Percentiles rank a stretch among this genome's conserved stretches.
phyloP scores from a whole-genome alignment of 2,113 vertebrate genomes.

The Megalops atlanticus region DNA sequence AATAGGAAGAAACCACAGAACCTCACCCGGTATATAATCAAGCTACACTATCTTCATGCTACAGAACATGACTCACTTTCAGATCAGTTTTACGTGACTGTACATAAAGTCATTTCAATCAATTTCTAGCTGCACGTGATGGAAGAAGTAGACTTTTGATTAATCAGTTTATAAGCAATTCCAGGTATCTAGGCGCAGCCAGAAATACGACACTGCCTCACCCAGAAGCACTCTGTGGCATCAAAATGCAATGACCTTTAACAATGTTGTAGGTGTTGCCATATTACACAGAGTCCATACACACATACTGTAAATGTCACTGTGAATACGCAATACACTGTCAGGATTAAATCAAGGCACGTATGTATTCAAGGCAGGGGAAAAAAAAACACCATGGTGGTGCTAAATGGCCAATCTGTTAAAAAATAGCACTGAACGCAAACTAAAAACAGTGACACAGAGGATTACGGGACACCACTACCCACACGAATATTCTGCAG shows the following conservation, averaged over 20 bases:
- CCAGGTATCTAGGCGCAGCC: background rate
- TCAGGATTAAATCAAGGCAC: background rate
- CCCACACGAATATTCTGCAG: background rate
- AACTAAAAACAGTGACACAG: background rate
- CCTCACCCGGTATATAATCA: too few species aligned
- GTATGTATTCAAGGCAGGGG: too few species aligned
- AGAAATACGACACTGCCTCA: background rate
- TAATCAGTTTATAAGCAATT: background rate
- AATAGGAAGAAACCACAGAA: background rate
- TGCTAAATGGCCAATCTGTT: background rate
- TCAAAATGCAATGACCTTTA: background rate
- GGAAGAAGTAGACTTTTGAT: background rate
- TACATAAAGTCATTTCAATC: background rate
- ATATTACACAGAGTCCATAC: background rate
- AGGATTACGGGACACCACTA: background rate
- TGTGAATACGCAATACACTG: background rate
- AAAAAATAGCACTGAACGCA: background rate
- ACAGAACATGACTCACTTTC: background rate
- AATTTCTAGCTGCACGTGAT: background rate
- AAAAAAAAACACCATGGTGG: background rate
- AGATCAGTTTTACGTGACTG: background rate
- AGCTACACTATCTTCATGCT: background rate
- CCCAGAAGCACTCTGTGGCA: background rate
- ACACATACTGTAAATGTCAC: background rate
- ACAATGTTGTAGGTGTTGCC: too few species aligned